Base-by-base conservation (phyloP, 1,140 invertebrate genomes). In the Drosophila lacteicornis region DNA sequence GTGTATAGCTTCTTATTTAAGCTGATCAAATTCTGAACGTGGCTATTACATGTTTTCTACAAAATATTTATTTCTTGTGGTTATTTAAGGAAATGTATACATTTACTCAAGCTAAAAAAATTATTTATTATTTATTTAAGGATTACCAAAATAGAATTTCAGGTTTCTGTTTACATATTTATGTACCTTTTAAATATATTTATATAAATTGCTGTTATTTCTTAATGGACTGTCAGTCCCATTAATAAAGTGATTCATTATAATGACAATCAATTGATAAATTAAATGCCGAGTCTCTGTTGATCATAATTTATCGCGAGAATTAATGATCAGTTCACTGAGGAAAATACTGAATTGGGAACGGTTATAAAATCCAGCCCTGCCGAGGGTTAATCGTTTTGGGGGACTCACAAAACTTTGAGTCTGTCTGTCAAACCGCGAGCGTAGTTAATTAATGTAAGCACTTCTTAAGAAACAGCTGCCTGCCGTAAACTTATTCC, bases 371-470 rank as follows among this genome's bases (percentile, higher is more conserved):
- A 27, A 27, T 11, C 9, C 33, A 36, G 33, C 33, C 47, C 45
- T 22, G 25, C 17, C 1, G 13, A 51, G 61, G 74, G 74, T 75
- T 77, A 77, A 78, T 57, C 63, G 47, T 57, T 84, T 71, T 55
- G 75, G 40, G 60, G 69, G 71, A 78, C 74, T 55, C 30, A 6
- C 17, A 79, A 79, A 81, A 65, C 67, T 71, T 57, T 38, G 17
- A 45, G 66, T 46, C 33, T 40, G 56, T 55, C 40, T 60, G 61
- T 85, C 82, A 86, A 66, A 53, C 45, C 61, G 46, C 60, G 49
- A 53, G 53, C 58, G 60, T 60, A 82, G 81, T 85, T 85, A 85
- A 85, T 86, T 82, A 86, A 82, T 86, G 80, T 63, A 78, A 50
- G 56, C 61, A 66, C 80, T 80, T 69, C 49, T 60, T 50, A 15